Evolutionary conservation across 2,797 vertebrate genomes (phyloP).

Genomic region (Acomys russatus): DNA sequence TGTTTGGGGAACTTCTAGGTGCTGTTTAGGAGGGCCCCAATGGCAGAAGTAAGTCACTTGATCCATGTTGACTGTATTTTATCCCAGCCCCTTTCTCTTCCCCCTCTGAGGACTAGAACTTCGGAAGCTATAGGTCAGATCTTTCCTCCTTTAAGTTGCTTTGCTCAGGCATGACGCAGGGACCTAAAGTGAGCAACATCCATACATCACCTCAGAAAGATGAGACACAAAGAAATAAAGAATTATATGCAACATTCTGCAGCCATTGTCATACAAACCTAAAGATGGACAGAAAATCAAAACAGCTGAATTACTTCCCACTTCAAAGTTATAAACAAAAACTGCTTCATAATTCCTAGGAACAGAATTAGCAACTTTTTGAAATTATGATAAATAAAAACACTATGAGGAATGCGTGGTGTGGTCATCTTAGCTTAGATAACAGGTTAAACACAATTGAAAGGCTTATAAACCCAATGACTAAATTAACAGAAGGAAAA

Average conservation of each 20-base stretch:
- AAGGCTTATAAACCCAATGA: constrained; percentile 10
- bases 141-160: no score
- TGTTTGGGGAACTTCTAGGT: neutral
- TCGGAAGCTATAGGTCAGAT: neutral
- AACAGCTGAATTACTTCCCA: neutral
- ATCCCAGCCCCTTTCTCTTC: neutral
- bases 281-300: neutral
- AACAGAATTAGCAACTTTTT: constrained; percentile 27
- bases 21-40: neutral
- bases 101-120: neutral
- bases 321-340: constrained; percentile 38
- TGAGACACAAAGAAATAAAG: neutral
- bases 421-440: constrained; percentile 12
- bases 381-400: constrained; percentile 21
- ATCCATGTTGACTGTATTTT: neutral
- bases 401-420: neutral
- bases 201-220: neutral
- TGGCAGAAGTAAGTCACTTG: neutral
- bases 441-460: neutral
- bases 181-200: neutral
- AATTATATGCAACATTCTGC: neutral
- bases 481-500: constrained; percentile 4
- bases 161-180: neutral
- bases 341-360: neutral
- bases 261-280: neutral